Evolutionary conservation across 1,140 invertebrate genomes (phyloP).

Genomic region (Belonocnema kinseyi): DNA sequence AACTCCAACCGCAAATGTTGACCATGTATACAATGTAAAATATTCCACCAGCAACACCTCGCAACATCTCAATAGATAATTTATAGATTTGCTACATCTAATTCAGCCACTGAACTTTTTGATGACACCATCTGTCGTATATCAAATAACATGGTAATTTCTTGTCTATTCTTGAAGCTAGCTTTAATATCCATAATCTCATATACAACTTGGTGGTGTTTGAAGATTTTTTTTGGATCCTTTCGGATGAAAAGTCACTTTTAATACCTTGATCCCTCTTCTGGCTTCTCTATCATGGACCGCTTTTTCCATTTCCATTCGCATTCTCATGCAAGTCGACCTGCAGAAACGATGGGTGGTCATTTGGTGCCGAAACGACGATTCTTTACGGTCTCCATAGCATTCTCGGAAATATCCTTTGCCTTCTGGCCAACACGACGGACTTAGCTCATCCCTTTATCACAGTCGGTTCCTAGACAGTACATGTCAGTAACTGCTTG

Average conservation of each 20-base stretch:
- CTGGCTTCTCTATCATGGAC: background rate
- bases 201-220: background rate
- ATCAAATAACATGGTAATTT: too few relatives aligned
- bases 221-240: background rate
- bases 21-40: too few relatives aligned
- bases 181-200: background rate
- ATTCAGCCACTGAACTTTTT: too few relatives aligned
- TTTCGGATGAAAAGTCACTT: background rate
- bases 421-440: background rate
- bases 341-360: constrained; percentile 1
- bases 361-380: constrained; percentile 16
- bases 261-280: background rate
- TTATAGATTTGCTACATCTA: too few relatives aligned
- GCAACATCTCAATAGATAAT: too few relatives aligned
- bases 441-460: background rate
- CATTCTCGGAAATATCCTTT: constrained; percentile 6
- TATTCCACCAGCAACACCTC: too few relatives aligned
- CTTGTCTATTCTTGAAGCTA: background rate
- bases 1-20: too few relatives aligned
- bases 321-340: background rate
- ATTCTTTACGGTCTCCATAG: constrained; percentile 11
- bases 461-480: background rate
- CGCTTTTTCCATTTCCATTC: background rate
- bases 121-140: too few relatives aligned
- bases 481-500: background rate